These are phyloP conservation scores for Podarcis siculus DNA, from an alignment of 2,797 vertebrate species.

Conservation along the genomic window DNA sequence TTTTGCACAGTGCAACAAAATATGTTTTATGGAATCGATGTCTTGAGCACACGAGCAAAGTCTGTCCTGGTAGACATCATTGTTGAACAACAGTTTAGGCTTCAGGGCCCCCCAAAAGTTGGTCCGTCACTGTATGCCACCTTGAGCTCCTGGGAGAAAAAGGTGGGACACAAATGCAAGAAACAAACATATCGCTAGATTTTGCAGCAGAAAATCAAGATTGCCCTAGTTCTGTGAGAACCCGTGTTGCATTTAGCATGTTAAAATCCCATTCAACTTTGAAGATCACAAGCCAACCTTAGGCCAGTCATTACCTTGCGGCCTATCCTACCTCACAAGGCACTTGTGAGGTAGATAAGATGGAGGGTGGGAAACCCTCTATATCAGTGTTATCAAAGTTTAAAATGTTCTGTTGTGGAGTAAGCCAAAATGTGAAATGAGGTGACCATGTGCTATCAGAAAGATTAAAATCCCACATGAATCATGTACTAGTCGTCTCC, in stretches of 20 bases:
- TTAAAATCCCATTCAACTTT: background rate
- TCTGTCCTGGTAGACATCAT: too few species aligned
- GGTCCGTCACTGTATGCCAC: too few species aligned
- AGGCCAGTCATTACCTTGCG: too few species aligned
- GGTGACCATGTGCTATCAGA: background rate
- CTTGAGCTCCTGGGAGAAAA: too few species aligned
- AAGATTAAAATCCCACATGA: conserved; percentile 41
- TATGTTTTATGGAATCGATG: too few species aligned
- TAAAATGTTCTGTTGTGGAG: background rate
- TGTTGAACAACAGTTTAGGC: too few species aligned
- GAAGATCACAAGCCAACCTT: background rate
- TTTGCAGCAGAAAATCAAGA: background rate
- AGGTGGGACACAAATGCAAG: too few species aligned
- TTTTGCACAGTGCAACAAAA: too few species aligned
- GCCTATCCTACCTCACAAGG: background rate
- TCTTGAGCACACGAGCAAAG: too few species aligned
- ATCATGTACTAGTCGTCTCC: background rate
- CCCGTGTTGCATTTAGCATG: background rate
- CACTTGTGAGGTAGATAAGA: background rate
- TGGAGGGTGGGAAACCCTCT: too few species aligned
- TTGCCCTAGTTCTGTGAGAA: background rate
- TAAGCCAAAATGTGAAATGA: background rate
- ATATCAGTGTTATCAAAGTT: background rate
- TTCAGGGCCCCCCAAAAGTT: too few species aligned
- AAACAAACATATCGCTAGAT: background rate